phyloP scores from a whole-genome alignment of 2,113 vertebrate genomes.

The Cygnus buccinator region DNA sequence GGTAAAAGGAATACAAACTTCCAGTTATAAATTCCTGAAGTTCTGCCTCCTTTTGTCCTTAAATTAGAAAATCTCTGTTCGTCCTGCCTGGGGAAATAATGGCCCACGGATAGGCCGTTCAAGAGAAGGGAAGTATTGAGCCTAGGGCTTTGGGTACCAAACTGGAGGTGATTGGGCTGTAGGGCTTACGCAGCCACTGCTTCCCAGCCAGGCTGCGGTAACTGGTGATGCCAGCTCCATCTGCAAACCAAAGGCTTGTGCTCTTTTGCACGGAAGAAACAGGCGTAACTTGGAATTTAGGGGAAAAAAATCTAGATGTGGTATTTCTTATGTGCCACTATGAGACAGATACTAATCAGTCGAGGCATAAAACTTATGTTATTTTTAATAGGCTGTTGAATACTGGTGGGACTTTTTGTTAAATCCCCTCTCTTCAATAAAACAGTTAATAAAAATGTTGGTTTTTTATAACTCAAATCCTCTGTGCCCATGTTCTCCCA shows the following conservation, averaged over 20 bases:
- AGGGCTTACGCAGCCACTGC: background rate
- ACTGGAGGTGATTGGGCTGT: background rate
- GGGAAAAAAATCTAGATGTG: background rate
- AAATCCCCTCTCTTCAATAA: slow-evolving; percentile 41
- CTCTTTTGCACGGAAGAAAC: background rate
- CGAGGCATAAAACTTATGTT: background rate
- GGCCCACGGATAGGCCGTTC: accelerated
- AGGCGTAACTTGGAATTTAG: background rate
- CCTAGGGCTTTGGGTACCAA: background rate
- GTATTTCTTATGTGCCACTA: background rate
- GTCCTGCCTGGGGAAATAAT: accelerated
- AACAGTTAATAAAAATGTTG: slow-evolving; percentile 58
- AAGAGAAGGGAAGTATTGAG: background rate
- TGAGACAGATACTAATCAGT: slow-evolving; percentile 22
- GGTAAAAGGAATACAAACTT: background rate
- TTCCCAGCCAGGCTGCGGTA: background rate
- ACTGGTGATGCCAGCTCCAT: background rate
- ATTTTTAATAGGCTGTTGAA: slow-evolving; percentile 30
- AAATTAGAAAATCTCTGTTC: background rate
- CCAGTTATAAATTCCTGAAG: background rate
- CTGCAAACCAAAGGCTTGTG: background rate
- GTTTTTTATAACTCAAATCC: background rate
- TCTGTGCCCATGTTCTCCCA: background rate
- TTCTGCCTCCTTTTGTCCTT: background rate
- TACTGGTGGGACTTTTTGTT: slow-evolving; percentile 33